Evolutionary conservation across 2,888 invertebrate genomes (phyloP).

Genomic region (Philaethria dido): DNA sequence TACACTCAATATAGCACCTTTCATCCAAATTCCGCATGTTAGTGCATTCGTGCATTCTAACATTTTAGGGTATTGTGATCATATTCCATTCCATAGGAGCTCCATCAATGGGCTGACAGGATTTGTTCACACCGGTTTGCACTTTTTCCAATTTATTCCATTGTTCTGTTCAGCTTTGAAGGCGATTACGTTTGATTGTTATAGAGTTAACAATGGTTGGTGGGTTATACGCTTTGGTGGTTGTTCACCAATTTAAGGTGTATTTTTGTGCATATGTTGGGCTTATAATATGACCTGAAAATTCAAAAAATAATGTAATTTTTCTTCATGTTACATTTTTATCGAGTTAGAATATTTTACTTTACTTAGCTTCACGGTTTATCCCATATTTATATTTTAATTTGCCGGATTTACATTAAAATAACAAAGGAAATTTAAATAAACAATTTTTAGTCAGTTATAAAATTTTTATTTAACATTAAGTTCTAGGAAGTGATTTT

Average conservation of each 20-base stretch:
- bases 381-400: no score
- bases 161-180: conserved; percentile 39
- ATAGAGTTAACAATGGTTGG: conserved; percentile 13
- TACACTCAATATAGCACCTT: background rate
- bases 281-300: background rate
- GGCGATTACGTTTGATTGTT: conserved; percentile 38
- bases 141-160: conserved; percentile 43
- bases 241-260: background rate
- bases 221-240: conserved; percentile 19
- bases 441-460: no score
- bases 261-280: background rate
- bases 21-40: conserved; percentile 18
- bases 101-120: conserved; percentile 30
- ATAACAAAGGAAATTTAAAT: no score
- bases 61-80: conserved; percentile 37
- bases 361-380: no score
- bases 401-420: no score
- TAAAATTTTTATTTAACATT: no score
- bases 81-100: conserved; percentile 33
- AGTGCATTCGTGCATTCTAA: conserved; percentile 28
- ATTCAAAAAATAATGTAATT: no score
- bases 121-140: conserved; percentile 42
- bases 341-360: no score
- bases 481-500: no score
- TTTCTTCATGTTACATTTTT: no score